A percentile compares a stretch with the other conserved stretches of the same genome.
Conservation (phyloP, 2,113 vertebrate genomes). For the Hydrolagus affinis region DNA sequence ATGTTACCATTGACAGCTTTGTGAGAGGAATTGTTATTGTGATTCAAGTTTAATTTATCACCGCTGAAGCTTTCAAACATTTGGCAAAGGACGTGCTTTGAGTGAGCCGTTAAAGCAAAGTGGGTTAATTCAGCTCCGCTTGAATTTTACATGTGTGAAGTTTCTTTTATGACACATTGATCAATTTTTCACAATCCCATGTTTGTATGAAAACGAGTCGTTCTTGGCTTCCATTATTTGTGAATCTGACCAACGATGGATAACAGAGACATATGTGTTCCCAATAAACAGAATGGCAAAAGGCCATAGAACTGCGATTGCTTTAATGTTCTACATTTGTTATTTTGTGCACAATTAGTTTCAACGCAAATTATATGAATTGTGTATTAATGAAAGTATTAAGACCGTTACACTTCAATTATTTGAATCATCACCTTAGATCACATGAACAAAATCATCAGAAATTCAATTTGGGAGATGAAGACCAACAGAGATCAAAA, state of each 20-base stretch:
- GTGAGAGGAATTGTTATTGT: neutral
- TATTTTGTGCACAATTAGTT: constrained; percentile 13
- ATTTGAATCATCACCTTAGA: neutral
- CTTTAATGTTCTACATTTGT: neutral
- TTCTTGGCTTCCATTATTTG: neutral
- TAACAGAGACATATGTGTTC: constrained; percentile 16
- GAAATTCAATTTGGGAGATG: neutral
- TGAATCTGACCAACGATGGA: neutral
- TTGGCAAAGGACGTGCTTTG: neutral
- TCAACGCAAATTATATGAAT: neutral
- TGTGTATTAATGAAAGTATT: neutral
- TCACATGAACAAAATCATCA: neutral
- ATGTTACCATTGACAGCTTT: neutral
- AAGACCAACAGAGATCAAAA: neutral
- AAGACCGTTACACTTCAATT: neutral
- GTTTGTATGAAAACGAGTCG: neutral
- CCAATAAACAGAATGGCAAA: constrained; percentile 6
- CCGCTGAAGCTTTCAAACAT: neutral
- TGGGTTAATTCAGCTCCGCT: neutral
- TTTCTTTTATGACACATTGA: neutral
- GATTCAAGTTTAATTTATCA: neutral
- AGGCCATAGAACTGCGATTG: neutral
- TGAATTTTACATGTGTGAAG: neutral
- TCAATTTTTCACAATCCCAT: neutral
- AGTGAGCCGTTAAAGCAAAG: neutral